phyloP scores from a whole-genome alignment of 2,888 invertebrate genomes.

The Dusona sp. region DNA sequence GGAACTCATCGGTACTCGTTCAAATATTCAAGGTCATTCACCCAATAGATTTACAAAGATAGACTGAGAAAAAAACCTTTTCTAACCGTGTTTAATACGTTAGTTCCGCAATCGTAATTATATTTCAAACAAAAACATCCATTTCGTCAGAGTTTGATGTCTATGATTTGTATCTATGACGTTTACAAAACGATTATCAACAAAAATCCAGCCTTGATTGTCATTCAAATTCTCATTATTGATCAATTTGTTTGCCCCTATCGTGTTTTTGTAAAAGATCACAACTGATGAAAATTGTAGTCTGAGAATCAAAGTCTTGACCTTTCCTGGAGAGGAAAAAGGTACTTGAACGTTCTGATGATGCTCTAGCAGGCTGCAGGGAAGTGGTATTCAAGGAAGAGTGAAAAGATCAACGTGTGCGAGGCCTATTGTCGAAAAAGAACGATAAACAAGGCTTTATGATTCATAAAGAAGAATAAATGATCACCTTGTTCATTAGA shows the following conservation, averaged over 20 bases:
- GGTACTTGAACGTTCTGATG: background rate
- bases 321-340: slow-evolving; percentile 6
- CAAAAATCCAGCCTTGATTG: background rate
- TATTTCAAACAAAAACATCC: background rate
- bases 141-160: background rate
- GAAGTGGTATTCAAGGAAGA: background rate
- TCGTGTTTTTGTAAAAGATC: background rate
- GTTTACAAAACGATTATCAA: background rate
- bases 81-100: background rate
- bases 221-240: background rate
- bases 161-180: background rate
- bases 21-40: slow-evolving; percentile 11
- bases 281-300: background rate
- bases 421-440: background rate
- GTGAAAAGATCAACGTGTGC: background rate
- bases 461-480: slow-evolving; percentile 22
- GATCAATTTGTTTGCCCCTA: background rate
- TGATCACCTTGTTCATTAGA: slow-evolving; percentile 5
- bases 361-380: background rate
- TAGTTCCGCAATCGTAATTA: background rate
- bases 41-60: background rate
- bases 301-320: background rate
- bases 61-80: background rate
- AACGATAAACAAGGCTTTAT: slow-evolving; percentile 25
- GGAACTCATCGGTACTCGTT: background rate